Conservation (phyloP, 2,113 vertebrate species). For the Dicentrarchus labrax region DNA sequence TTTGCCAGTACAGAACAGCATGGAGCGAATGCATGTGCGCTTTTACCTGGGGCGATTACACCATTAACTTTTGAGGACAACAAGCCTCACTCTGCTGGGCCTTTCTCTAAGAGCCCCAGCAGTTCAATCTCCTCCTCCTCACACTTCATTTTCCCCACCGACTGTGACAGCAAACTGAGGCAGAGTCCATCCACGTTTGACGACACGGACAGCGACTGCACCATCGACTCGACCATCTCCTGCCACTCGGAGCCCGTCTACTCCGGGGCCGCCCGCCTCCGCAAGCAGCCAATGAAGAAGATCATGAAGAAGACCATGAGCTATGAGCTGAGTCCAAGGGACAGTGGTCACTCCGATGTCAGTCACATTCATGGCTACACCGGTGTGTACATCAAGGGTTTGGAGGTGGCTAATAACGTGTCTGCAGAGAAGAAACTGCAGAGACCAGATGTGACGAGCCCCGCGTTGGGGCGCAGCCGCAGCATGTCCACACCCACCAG, state of each 20-base stretch:
- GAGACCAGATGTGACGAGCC: conserved; percentile 77
- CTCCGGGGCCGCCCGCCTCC: conserved; percentile 73
- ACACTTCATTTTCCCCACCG: conserved; percentile 68
- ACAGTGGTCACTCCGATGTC: conserved; percentile 68
- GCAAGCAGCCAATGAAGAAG: conserved; percentile 88
- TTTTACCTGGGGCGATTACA: conserved; percentile 33
- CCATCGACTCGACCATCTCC: conserved; percentile 81
- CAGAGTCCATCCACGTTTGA: conserved; percentile 77
- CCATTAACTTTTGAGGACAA: conserved; percentile 66
- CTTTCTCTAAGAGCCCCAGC: conserved; percentile 66
- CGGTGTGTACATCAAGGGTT: conserved; percentile 85
- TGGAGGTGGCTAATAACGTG: conserved; percentile 86
- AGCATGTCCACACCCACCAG: conserved; percentile 85
- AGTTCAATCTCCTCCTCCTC: conserved; percentile 67
- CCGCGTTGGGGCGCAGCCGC: conserved; percentile 78
- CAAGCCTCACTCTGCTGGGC: conserved; percentile 63
- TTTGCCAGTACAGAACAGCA: conserved; percentile 13
- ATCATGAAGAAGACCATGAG: conserved; percentile 88
- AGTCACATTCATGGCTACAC: conserved; percentile 83
- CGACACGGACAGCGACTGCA: conserved; percentile 85
- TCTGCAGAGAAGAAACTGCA: conserved; percentile 84
- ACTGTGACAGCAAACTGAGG: conserved; percentile 62
- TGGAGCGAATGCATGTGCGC: conserved; percentile 9
- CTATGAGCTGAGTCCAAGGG: conserved; percentile 75
- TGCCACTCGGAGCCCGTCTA: conserved; percentile 82